Percentiles rank a stretch among this genome's conserved stretches.
Evolutionary conservation across 2,888 invertebrate species (phyloP).

Genomic region (Drosophila longiperda): DNA sequence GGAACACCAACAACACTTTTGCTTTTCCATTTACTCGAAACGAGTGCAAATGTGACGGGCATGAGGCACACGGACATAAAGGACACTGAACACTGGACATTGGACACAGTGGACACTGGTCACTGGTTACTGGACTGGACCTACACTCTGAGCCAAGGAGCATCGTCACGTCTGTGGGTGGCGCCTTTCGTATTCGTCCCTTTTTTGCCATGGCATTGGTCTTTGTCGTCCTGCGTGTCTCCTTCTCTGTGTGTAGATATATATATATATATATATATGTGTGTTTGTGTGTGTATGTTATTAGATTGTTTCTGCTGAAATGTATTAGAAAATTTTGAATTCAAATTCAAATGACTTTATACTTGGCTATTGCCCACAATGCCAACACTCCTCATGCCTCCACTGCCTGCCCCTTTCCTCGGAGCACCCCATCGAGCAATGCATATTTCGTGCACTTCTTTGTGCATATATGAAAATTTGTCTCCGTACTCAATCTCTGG

Average conservation of each 20-base stretch:
- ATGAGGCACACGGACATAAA: constrained; percentile 7
- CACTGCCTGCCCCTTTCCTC: constrained; percentile 19
- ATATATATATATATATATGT: constrained; percentile 33
- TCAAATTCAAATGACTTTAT: constrained; percentile 82
- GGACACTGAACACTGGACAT: constrained; percentile 11
- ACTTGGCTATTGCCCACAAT: constrained; percentile 37
- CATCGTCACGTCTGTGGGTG: constrained; percentile 64
- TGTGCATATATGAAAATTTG: constrained; percentile 33
- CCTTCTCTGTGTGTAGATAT: constrained; percentile 33
- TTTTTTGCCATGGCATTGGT: constrained; percentile 50
- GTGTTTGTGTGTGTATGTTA: constrained; percentile 53
- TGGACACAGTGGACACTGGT: constrained; percentile 6
- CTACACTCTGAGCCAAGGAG: constrained; percentile 20
- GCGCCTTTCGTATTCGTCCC: constrained; percentile 64
- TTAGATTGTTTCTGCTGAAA: constrained; percentile 80
- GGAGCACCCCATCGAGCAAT: constrained; percentile 19
- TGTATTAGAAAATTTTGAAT: constrained; percentile 80
- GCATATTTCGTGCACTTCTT: constrained; percentile 44
- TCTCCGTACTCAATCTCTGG: constrained; percentile 31
- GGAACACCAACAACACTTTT: constrained; percentile 67
- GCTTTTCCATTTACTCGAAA: constrained; percentile 61
- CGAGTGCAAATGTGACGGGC: constrained; percentile 15
- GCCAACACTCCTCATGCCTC: not conserved
- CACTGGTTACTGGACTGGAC: constrained; percentile 11
- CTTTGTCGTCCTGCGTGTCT: constrained; percentile 35